Evolutionary conservation across 2,113 vertebrate genomes (phyloP), one percentile per base, ranked within the genome.

Genomic region (Falcunculus frontatus): DNA sequence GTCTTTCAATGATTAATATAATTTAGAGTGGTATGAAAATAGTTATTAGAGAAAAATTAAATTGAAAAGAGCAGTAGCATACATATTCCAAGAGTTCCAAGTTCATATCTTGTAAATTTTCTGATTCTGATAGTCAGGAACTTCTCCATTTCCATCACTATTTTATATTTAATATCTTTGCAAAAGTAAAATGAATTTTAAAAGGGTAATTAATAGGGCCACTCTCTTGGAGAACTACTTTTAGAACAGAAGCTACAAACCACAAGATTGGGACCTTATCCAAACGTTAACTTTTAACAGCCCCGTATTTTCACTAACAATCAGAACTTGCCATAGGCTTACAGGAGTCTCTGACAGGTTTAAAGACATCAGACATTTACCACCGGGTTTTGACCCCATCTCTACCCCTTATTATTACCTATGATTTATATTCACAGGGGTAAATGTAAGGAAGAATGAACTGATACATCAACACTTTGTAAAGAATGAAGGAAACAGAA

Each of bases 371-470:
- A 76, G 12, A 32, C 6, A 22, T 49, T 83, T 76, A 22, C 22
- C 0, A 0, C 16, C n/a, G 21, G 1, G 5, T 60, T 83, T 67
- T 80, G 14, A 22, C 16, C 35, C 9, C 16, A 52, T n/a, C 7
- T 77, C 37, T 80, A 44, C 16, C 10, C 44, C 5, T 4, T 25
- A 25, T 44, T 64, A 68, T 29, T 65, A 29, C 13, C n/a, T 49
- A 30, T 64, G 7, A 41, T 49, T 78, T 83, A 41, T 27, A 86
- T 22, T 75, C 52, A 57, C 16, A 46, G 20, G 7, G 2, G 7
- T 65, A 64, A 76, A 92, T 25, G 3, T 44, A 69, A 44, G 22
- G 6, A 73, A 62, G 27, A 94, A 57, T 29, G 8, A 77, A 44
- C 16, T 21, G 30, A 52, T 35, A 47, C 3, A 23, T 35, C 30